phyloP scores from a whole-genome alignment of 2,113 vertebrate species.

The Siniperca knerii region DNA sequence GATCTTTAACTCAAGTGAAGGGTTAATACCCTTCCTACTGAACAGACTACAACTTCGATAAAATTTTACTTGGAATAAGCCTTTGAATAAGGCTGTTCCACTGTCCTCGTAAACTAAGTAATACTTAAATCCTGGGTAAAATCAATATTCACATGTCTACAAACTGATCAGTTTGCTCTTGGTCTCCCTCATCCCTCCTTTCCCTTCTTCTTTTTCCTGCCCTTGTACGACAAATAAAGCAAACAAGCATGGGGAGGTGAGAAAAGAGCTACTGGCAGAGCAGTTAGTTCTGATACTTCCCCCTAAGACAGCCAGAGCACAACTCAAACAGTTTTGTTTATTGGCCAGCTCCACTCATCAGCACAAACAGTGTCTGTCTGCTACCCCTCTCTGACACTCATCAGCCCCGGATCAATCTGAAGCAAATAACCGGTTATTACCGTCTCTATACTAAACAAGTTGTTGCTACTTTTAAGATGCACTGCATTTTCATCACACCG shows the following conservation, averaged over 20 bases:
- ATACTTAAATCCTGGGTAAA: conserved; percentile 20
- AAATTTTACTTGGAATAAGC: conserved; percentile 37
- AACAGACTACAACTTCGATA: conserved; percentile 29
- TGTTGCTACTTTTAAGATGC: conserved; percentile 9
- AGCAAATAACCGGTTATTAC: not conserved
- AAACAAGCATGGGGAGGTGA: conserved; percentile 21
- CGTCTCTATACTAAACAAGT: not conserved
- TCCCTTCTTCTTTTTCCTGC: not conserved
- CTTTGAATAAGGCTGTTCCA: not conserved
- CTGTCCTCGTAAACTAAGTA: conserved; percentile 35
- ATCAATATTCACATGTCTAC: not conserved
- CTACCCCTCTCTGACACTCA: conserved; percentile 42
- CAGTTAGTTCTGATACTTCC: conserved; percentile 3
- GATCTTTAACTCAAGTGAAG: conserved; percentile 62
- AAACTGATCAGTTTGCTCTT: conserved; percentile 26
- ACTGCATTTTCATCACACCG: conserved; percentile 53
- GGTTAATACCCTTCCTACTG: conserved; percentile 25
- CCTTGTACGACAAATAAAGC: conserved; percentile 28
- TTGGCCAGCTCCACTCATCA: conserved; percentile 34
- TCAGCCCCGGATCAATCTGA: conserved; percentile 28
- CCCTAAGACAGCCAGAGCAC: conserved; percentile 29
- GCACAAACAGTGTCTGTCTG: conserved; percentile 48
- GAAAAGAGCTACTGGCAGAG: conserved; percentile 7
- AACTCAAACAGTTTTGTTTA: conserved; percentile 55
- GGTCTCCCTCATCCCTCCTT: not conserved